Percentiles rank a stretch among this genome's conserved stretches.
Evolutionary conservation across 2,113 vertebrate species (phyloP).

Genomic region (Nothocercus nigrocapillus): DNA sequence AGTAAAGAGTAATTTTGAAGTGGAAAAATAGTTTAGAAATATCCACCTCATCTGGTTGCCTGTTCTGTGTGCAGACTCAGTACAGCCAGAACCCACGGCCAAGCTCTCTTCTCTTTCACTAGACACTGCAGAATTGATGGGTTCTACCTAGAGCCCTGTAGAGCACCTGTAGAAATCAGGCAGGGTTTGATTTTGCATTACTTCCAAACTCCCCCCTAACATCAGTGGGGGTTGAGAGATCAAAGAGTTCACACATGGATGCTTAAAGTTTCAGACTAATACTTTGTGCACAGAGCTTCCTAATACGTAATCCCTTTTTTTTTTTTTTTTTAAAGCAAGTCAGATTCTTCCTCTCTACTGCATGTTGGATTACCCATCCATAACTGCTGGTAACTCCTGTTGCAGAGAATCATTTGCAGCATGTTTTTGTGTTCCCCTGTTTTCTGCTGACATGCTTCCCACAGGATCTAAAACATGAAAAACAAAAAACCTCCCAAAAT

Average conservation of each 20-base stretch:
- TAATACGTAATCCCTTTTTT: neutral
- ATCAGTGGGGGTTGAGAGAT: neutral
- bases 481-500: no score
- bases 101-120: neutral
- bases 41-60: neutral
- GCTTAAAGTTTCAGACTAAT: neutral
- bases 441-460: slow-evolving; percentile 82
- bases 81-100: neutral
- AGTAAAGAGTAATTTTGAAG: neutral
- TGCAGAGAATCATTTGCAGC: slow-evolving; percentile 83
- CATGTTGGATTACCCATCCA: slow-evolving; percentile 76
- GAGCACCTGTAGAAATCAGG: neutral
- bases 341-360: neutral
- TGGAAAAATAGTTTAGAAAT: neutral
- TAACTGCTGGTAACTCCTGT: slow-evolving; percentile 81
- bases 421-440: slow-evolving; percentile 80
- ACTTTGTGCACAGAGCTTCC: neutral
- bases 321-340: neutral
- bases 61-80: neutral
- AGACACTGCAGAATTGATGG: neutral
- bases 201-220: neutral
- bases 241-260: neutral
- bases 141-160: neutral
- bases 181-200: neutral
- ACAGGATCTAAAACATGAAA: slow-evolving; percentile 71